Evolutionary conservation across 2,113 vertebrate species (phyloP).

Genomic region (Nestor notabilis): DNA sequence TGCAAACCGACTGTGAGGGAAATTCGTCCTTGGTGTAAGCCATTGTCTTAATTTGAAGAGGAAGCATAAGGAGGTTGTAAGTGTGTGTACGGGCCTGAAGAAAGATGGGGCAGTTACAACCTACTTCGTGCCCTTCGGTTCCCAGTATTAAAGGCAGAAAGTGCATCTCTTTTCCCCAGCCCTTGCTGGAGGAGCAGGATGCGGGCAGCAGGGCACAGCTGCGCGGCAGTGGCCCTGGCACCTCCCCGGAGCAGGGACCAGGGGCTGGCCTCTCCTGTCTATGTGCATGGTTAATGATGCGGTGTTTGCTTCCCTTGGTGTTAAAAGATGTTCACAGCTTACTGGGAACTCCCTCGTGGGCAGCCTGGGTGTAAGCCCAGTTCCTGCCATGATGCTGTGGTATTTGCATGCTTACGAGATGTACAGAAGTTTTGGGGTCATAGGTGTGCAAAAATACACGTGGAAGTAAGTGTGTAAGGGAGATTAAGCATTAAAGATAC

Average conservation of each 20-base stretch:
- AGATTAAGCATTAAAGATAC: not conserved
- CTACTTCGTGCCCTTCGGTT: fast-evolving
- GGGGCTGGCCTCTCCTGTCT: not conserved
- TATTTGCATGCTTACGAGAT: fast-evolving
- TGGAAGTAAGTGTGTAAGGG: not conserved
- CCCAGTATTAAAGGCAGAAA: not conserved
- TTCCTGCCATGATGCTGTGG: not conserved
- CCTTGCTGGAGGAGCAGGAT: not conserved
- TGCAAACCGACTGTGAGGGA: not conserved
- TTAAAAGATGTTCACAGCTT: not conserved
- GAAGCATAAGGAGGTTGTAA: fast-evolving
- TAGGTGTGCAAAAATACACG: not conserved
- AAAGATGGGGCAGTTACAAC: not conserved
- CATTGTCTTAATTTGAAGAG: not conserved
- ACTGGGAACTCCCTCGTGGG: not conserved
- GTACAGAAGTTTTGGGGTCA: not conserved
- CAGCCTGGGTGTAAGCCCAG: not conserved
- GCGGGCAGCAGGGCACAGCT: fast-evolving
- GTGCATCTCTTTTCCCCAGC: fast-evolving
- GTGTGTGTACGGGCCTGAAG: fast-evolving
- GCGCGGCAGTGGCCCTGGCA: fast-evolving
- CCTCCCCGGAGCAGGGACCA: no score
- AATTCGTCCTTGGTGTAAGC: not conserved
- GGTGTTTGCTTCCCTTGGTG: not conserved
- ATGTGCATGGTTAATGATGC: fast-evolving